Conservation (phyloP, 2,113 vertebrate genomes). For the Lophura nycthemera region DNA sequence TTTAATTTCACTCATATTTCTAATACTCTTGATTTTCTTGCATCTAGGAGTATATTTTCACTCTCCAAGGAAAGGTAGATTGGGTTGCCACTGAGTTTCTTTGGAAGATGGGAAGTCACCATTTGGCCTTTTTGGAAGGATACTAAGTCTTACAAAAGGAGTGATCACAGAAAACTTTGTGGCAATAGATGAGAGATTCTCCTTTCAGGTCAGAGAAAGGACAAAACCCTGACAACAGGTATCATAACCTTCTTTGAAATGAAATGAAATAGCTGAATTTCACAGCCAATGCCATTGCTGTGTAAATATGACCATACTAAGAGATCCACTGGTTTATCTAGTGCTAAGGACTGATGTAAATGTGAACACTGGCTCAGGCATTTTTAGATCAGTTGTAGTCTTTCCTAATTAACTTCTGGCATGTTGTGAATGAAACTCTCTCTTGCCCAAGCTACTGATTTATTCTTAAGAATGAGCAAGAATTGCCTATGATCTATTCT, state of each 20-base stretch:
- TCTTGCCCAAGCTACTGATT: background rate
- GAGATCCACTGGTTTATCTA: background rate
- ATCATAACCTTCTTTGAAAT: background rate
- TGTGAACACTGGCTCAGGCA: background rate
- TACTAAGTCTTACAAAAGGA: background rate
- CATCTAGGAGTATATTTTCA: background rate
- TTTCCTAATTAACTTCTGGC: background rate
- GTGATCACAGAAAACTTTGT: background rate
- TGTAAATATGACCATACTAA: background rate
- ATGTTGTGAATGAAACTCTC: background rate
- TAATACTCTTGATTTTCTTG: background rate
- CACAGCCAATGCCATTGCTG: background rate
- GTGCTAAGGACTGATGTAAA: background rate
- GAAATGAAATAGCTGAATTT: background rate
- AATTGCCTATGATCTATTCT: background rate
- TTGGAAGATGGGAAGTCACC: background rate
- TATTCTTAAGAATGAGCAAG: background rate
- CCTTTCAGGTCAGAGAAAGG: background rate
- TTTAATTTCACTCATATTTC: background rate
- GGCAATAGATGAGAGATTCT: background rate
- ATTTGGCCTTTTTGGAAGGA: background rate
- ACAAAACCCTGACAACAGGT: background rate
- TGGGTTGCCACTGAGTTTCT: background rate
- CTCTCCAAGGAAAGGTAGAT: background rate
- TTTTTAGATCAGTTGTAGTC: background rate